A percentile compares a stretch with the other conserved stretches of the same genome.
Evolutionary conservation across 2,888 invertebrate genomes (phyloP).

Genomic region (Tribolium freemani): DNA sequence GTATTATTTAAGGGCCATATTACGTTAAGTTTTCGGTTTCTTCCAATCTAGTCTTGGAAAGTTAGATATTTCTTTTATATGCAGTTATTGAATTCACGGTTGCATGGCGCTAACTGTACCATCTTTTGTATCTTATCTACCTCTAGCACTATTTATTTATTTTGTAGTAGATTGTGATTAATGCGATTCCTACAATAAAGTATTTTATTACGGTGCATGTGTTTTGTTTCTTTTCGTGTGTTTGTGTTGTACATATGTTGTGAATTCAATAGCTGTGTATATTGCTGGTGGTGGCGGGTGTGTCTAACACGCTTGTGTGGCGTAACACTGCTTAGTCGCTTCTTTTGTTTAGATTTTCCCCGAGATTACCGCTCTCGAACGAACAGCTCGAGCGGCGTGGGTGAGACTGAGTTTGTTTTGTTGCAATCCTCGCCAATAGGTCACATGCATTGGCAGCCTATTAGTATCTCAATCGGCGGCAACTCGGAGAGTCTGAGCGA

Average conservation of each 20-base stretch:
- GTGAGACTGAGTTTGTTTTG: slow-evolving; percentile 71
- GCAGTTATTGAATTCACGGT: slow-evolving; percentile 46
- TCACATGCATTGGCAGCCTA: slow-evolving; percentile 70
- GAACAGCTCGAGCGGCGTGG: slow-evolving; percentile 63
- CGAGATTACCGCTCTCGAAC: slow-evolving; percentile 62
- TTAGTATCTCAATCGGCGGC: slow-evolving; percentile 65
- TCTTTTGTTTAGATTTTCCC: slow-evolving; percentile 51
- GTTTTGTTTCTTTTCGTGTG: slow-evolving; percentile 33
- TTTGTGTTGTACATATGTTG: slow-evolving; percentile 35
- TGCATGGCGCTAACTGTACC: slow-evolving; percentile 11
- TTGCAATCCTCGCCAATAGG: slow-evolving; percentile 71
- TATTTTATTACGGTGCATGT: slow-evolving; percentile 30
- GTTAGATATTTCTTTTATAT: slow-evolving; percentile 11
- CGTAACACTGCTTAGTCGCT: slow-evolving; percentile 46
- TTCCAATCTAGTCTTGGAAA: slow-evolving; percentile 4
- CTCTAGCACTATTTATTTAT: slow-evolving; percentile 23
- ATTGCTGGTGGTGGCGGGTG: slow-evolving; percentile 5
- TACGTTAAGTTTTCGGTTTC: neutral
- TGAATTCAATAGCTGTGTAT: slow-evolving; percentile 59
- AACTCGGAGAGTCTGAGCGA: slow-evolving; percentile 66
- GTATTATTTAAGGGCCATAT: slow-evolving; percentile 23
- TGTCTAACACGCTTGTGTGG: slow-evolving; percentile 16
- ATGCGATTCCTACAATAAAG: slow-evolving; percentile 10
- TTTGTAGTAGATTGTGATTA: slow-evolving; percentile 23
- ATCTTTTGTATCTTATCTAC: slow-evolving; percentile 12